A percentile compares a stretch with the other conserved stretches of the same genome.
These are phyloP conservation scores for Salticus scenicus DNA, from an alignment of 2,888 invertebrate species.

Conservation along the genomic window DNA sequence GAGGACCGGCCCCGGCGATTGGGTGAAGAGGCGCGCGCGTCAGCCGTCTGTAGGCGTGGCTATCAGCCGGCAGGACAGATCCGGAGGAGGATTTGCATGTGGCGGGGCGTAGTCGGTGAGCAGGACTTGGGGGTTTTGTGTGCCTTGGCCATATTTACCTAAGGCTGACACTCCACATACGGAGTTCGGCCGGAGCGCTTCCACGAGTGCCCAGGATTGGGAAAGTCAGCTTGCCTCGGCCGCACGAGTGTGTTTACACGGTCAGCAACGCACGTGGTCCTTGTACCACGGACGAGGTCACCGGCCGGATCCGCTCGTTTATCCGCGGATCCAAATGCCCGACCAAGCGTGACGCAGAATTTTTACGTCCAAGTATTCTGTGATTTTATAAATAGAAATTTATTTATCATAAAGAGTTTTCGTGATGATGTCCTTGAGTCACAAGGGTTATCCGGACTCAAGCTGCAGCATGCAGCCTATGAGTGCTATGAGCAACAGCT, in stretches of 20 bases:
- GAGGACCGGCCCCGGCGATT: conserved; percentile 35
- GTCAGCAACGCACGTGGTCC: conserved; percentile 58
- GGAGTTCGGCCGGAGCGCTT: conserved; percentile 60
- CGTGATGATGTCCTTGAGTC: conserved; percentile 58
- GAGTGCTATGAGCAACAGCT: conserved; percentile 67
- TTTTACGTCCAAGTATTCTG: conserved; percentile 24
- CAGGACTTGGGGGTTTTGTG: conserved; percentile 63
- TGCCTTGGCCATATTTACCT: conserved; percentile 69
- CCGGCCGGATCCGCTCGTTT: conserved; percentile 40
- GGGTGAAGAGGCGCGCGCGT: conserved; percentile 42
- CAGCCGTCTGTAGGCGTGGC: conserved; percentile 27
- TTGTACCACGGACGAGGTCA: conserved; percentile 44
- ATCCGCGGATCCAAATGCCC: conserved; percentile 6
- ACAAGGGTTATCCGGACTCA: conserved; percentile 68
- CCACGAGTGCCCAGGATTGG: conserved; percentile 58
- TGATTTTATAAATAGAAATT: conserved; percentile 11
- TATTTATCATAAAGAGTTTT: conserved; percentile 6
- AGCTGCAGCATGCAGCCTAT: conserved; percentile 69
- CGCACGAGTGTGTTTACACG: conserved; percentile 65
- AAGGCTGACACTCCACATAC: conserved; percentile 65
- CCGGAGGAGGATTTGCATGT: conserved; percentile 62
- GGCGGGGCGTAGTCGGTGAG: conserved; percentile 57
- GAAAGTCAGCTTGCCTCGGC: conserved; percentile 55
- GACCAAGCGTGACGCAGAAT: background rate
- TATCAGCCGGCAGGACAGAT: conserved; percentile 35